Base-by-base conservation (phyloP, 2,797 vertebrate species). In the Miichthys miiuy region DNA sequence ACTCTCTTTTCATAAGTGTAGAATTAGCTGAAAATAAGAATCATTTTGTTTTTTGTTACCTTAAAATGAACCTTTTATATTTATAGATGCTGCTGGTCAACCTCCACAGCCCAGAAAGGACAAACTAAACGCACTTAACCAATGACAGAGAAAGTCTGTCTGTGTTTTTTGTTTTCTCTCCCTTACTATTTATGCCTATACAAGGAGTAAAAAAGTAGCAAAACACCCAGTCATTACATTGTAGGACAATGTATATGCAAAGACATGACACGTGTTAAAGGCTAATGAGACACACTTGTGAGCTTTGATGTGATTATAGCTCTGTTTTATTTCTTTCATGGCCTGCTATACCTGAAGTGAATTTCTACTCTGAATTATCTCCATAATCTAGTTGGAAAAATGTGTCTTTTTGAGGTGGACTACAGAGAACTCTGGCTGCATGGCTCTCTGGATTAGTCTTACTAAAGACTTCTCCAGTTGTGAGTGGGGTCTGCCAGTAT, bases 381-480 rank as follows among this genome's bases (percentile, higher is more conserved):
- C 52, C n/a, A 47, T 74, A 48, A 57, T 78, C 57, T 73, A 13
- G 41, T 65, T 65, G 68, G 50, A 34, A 67, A 21, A 80, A 75
- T 63, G 34, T 12, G 25, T 44, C 64, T 54, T 60, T 73, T 62
- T 44, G 56, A 25, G 60, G n/a, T 61, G 54, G 25, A 41, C 51
- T 16, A 42, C 2, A 13, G 55, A 66, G 72, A 81, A 74, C 14
- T 54, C 11, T 34, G 69, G 23, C 57, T 52, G 58, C 38, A 21
- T 12, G 17, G 44, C 72, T 63, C 61, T 67, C 9, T 52, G 68
- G 61, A 42, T 80, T 7, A 67, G 56, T 77, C 67, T 72, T 21
- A 72, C 80, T 94, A 79, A 94, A 94, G 85, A 93, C 87, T 86
- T 94, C 85, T 88, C 80, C 91, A 94, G 89, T 82, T 88, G 86